Base-by-base conservation (phyloP, 2,113 vertebrate species). In the Nothobranchius furzeri region DNA sequence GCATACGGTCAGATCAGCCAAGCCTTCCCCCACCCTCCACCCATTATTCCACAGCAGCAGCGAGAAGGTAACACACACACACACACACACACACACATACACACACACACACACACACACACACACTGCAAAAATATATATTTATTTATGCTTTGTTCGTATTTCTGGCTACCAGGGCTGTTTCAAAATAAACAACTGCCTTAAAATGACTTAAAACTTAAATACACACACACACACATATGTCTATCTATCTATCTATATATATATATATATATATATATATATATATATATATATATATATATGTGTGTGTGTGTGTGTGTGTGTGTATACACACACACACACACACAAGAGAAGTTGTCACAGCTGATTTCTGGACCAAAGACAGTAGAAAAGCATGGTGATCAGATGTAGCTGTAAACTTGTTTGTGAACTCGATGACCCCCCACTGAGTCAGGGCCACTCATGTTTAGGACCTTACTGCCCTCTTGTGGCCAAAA, bases 1-100 rank as follows among this genome's bases (percentile, higher is more conserved):
- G 96, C 97, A 91, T 99, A 99, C 85, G 96, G 96, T 87, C 97
- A 99, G 94, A 98, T 98, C 90, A 98, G 96, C 93, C 97, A 99
- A 93, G 96, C 96, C 75, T 99, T 98, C 89, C 96, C 97, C 94
- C 97, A 98, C 92, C 95, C 97, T 79, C 95, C 97, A 88, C 95
- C 96, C 81, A 96, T 99, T 93, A 97, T 99, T 40, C 96, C 97
- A 78, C 97, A 99, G 91, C 97, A 99, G 90, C 97, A 99, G 91
- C 95, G 97, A 97, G 96, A 99, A 98, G 97, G 96, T 98, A 91
- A 95, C 93, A 84, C 50, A 71, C 54, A 73, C 66, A 61, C 66
- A 35, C 59, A 4, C 20, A 42, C 75, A 69, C 56, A 65, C n/a
- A n/a, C n/a, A n/a, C n/a, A 95, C 93, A 84, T 48, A 71, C 54